phyloP scores from a whole-genome alignment of 2,888 invertebrate species.

The Hybos culiciformis region DNA sequence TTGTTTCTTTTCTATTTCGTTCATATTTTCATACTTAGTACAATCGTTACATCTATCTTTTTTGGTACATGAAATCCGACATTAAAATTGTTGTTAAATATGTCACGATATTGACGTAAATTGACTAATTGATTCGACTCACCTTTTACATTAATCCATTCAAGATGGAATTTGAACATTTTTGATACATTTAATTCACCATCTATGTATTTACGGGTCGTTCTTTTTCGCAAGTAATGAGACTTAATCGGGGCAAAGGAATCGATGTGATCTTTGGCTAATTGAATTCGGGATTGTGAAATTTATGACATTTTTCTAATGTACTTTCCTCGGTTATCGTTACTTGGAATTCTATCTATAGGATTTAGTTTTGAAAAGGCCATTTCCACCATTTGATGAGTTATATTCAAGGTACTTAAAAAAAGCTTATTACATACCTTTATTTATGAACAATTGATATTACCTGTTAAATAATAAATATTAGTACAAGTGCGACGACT shows the following conservation, averaged over 20 bases:
- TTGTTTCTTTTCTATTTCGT: slow-evolving; percentile 4
- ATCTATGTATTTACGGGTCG: background rate
- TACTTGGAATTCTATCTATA: no score
- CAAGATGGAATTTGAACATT: background rate
- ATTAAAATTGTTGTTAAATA: slow-evolving; percentile 13
- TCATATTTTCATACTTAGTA: slow-evolving; percentile 8
- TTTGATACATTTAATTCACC: no score
- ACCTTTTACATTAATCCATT: background rate
- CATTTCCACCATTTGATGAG: background rate
- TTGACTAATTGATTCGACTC: background rate
- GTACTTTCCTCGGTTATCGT: no score
- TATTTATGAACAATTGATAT: no score
- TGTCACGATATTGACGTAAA: slow-evolving; percentile 7
- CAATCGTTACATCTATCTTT: no score
- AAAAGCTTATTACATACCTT: no score
- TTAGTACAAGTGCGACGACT: no score
- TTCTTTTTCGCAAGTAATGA: background rate
- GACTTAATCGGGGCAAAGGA: background rate
- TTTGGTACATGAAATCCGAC: slow-evolving; percentile 14
- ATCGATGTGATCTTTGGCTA: background rate
- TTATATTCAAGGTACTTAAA: background rate
- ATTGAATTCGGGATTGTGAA: background rate
- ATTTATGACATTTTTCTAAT: background rate
- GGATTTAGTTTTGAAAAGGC: background rate
- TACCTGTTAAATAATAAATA: no score